Conservation (phyloP, 2,797 vertebrate genomes). For the Saguinus oedipus region DNA sequence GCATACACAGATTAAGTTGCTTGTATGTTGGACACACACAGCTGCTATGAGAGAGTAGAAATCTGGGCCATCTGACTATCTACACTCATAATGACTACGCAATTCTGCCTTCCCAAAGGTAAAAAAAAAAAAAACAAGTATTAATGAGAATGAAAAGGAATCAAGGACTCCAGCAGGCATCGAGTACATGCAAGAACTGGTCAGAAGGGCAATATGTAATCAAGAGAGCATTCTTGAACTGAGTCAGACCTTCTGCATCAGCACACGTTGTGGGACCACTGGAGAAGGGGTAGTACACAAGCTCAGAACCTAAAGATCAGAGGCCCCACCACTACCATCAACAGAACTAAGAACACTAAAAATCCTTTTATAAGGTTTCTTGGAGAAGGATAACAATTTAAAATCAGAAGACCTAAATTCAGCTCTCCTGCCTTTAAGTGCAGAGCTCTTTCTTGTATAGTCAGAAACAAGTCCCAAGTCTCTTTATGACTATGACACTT, state of each 20-base stretch:
- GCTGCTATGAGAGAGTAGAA: background rate
- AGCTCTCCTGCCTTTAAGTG: background rate
- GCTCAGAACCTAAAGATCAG: background rate
- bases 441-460: background rate
- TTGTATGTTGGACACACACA: background rate
- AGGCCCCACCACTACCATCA: background rate
- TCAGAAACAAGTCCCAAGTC: background rate
- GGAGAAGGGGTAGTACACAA: background rate
- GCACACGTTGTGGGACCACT: background rate
- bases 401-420: background rate
- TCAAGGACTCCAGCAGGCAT: background rate
- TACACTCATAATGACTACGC: background rate
- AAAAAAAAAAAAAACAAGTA: slow-evolving; percentile 32
- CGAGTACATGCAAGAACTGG: background rate
- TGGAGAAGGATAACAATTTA: background rate
- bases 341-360: slow-evolving; percentile 9
- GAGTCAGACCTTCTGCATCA: background rate
- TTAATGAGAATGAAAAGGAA: slow-evolving; percentile 41
- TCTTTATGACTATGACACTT: background rate
- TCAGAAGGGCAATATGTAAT: background rate
- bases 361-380: background rate
- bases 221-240: background rate
- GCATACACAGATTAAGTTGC: background rate
- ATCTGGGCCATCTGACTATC: background rate
- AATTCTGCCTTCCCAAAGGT: background rate